phyloP scores from a whole-genome alignment of 1,140 invertebrate species.

The Brachionus calyciflorus region DNA sequence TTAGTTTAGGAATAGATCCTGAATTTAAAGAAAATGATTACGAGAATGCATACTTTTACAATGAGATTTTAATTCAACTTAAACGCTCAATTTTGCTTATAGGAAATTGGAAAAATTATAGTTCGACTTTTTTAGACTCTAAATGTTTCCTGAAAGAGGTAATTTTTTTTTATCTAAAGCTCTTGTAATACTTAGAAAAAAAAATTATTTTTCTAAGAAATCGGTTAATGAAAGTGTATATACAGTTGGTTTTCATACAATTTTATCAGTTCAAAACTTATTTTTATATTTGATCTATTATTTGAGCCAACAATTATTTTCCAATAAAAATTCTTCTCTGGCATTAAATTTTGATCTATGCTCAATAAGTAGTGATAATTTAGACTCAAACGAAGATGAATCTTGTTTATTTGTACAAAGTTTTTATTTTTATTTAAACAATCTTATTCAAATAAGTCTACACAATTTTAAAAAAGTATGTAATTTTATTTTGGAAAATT shows the following conservation, averaged over 20 bases:
- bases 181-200: not conserved
- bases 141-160: constrained; percentile 16
- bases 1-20: not conserved
- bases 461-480: constrained; percentile 16
- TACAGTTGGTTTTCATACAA: not conserved
- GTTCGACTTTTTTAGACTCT: not conserved
- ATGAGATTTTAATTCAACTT: not conserved
- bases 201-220: constrained; percentile 1
- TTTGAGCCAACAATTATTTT: not conserved
- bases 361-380: not conserved
- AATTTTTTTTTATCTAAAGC: too few species aligned
- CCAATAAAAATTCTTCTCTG: not conserved
- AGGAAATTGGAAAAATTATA: constrained; percentile 24
- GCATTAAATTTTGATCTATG: not conserved
- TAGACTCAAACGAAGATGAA: not conserved
- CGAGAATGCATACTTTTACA: not conserved
- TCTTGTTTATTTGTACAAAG: not conserved
- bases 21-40: not conserved
- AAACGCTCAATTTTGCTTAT: not conserved
- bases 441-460: not conserved
- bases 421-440: not conserved
- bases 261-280: constrained; percentile 9
- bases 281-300: constrained; percentile 11
- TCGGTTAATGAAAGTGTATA: not conserved
- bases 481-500: not conserved